Conservation (phyloP, 2,888 invertebrate species). For the Drosophila recens region DNA sequence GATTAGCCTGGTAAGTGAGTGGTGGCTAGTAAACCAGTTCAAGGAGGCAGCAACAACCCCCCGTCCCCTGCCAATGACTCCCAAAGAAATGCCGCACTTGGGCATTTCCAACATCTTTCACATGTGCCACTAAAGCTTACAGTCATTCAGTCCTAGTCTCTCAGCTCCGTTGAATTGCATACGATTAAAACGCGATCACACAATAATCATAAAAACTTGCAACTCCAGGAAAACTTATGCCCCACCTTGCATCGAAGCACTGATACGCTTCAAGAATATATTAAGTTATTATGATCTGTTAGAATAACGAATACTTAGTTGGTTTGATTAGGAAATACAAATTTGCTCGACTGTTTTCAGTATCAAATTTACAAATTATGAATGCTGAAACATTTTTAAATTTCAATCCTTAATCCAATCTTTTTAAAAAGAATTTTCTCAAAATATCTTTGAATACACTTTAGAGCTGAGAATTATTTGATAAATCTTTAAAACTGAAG, state of each 20-base stretch:
- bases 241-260: constrained; percentile 11
- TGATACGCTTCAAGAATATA: constrained; percentile 27
- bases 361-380: too few species aligned
- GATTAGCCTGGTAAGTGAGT: constrained; percentile 38
- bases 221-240: constrained; percentile 1
- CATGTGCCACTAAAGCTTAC: constrained; percentile 70
- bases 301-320: not conserved
- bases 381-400: too few species aligned
- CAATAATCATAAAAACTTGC: constrained; percentile 70
- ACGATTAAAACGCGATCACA: constrained; percentile 79
- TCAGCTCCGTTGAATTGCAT: constrained; percentile 50
- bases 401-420: too few species aligned
- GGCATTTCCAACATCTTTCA: constrained; percentile 52
- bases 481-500: not conserved
- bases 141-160: constrained; percentile 35
- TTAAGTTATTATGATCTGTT: not conserved
- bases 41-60: constrained; percentile 29
- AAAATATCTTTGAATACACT: too few species aligned
- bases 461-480: too few species aligned
- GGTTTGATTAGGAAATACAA: not conserved
- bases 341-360: not conserved
- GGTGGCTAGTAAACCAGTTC: constrained; percentile 38
- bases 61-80: constrained; percentile 20
- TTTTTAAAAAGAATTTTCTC: too few species aligned
- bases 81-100: constrained; percentile 57